phyloP scores from a whole-genome alignment of 2,888 invertebrate genomes.

The Bombyx huttoni region DNA sequence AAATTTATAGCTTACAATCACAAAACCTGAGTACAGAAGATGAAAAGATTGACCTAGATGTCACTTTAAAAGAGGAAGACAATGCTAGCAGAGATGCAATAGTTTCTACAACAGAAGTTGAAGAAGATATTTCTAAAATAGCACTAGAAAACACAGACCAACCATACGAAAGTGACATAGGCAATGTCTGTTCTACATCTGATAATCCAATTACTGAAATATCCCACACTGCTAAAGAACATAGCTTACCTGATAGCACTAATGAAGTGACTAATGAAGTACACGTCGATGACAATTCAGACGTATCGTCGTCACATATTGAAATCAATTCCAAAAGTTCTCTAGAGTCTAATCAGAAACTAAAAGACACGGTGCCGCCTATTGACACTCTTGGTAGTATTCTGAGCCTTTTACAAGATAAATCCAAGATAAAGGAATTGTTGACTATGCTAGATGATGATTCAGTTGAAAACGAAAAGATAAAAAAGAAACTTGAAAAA shows the following conservation, averaged over 20 bases:
- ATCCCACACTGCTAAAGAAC: constrained; percentile 16
- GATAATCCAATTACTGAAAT: constrained; percentile 44
- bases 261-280: constrained; percentile 38
- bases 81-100: constrained; percentile 20
- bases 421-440: constrained; percentile 61
- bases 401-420: constrained; percentile 52
- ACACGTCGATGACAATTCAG: constrained; percentile 15
- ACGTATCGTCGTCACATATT: constrained; percentile 36
- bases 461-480: constrained; percentile 55
- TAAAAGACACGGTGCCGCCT: constrained; percentile 16
- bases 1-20: neutral
- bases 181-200: constrained; percentile 27
- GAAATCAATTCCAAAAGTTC: constrained; percentile 16
- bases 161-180: constrained; percentile 7
- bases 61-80: constrained; percentile 1
- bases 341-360: constrained; percentile 12
- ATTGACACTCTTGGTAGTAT: constrained; percentile 40
- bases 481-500: constrained; percentile 72
- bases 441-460: constrained; percentile 50
- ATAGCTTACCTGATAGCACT: constrained; percentile 36
- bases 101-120: constrained; percentile 35
- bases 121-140: constrained; percentile 7
- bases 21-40: neutral
- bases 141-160: constrained; percentile 2
- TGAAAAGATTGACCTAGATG: neutral